Evolutionary conservation across 2,888 invertebrate genomes (phyloP), one percentile per base, ranked within the genome.

Genomic region (Blera fallax): DNA sequence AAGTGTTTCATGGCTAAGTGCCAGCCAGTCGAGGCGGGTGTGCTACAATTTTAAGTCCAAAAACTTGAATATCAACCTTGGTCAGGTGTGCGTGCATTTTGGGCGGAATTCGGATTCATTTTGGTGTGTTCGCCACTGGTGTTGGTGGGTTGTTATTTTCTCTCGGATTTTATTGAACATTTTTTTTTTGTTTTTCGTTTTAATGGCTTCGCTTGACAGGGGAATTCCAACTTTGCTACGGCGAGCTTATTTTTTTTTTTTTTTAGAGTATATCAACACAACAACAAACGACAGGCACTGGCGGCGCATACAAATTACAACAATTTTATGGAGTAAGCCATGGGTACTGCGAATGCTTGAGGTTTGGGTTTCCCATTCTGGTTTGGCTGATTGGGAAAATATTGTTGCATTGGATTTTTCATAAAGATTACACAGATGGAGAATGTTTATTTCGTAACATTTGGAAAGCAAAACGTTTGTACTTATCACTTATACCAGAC

Each of bases 61-160:
- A n/a, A 64, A 80, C 32, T 73, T 40, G 18, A 52, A 34, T 16
- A 48, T 34, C 72, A 78, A 73, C 83, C 83, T 78, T 78, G 67
- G 32, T 24, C 58, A 60, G 60, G 37, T 72, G 37, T 73, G 78
- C 78, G 78, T 83, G 78, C 72, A 73, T 72, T 82, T 76, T 34
- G n/a, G 69, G 32, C 69, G 52, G 32, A 50, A 58, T 72, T 79
- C 27, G 6, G 37, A 16, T 54, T 34, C 10, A 43, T 32, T 54
- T 45, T 54, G 64, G 54, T 62, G 48, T 48, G 14, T 40, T 3
- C 37, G n/a, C n/a, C n/a, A n/a, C n/a, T n/a, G n/a, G n/a, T n/a
- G n/a, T n/a, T n/a, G 8, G 34, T 34, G 37, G 3, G 21, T 11
- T 24, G 50, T 34, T 34, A 3, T 56, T 62, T 37, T 70, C 14